Percentiles rank a stretch among this genome's conserved stretches.
Conservation (phyloP, 2,797 vertebrate species). For the Serranus cabrilla region DNA sequence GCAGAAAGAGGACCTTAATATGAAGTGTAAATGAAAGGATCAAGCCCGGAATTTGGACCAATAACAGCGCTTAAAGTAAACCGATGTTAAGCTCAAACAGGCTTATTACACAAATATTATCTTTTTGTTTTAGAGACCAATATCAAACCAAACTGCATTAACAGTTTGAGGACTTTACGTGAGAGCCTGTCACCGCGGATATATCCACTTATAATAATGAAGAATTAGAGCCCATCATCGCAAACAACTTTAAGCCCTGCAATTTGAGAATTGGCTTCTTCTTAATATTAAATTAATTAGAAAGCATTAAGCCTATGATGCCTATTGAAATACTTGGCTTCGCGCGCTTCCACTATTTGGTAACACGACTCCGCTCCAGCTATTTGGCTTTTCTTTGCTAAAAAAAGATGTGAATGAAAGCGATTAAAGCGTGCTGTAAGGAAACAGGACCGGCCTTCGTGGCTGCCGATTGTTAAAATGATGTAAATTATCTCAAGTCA, state of each 20-base stretch:
- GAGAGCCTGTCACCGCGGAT: constrained; percentile 12
- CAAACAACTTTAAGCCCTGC: constrained; percentile 9
- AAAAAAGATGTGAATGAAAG: constrained; percentile 26
- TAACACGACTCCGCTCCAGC: constrained; percentile 16
- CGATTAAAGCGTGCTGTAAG: constrained; percentile 10
- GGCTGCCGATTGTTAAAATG: constrained; percentile 18
- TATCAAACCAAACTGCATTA: constrained; percentile 20
- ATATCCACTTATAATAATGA: constrained; percentile 2
- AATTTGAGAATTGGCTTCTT: constrained; percentile 11
- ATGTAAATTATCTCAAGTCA: constrained; percentile 30
- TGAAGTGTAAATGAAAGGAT: constrained; percentile 26
- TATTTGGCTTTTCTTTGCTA: constrained; percentile 28
- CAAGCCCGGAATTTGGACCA: constrained; percentile 10
- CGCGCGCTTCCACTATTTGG: constrained; percentile 16
- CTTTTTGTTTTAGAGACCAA: constrained; percentile 19
- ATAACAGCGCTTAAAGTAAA: not conserved
- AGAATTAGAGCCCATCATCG: constrained; percentile 18
- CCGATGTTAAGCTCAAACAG: constrained; percentile 11
- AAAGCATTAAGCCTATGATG: constrained; percentile 33
- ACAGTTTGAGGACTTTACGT: constrained; percentile 19
- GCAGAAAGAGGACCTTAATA: not conserved
- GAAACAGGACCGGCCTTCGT: constrained; percentile 46
- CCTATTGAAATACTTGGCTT: constrained; percentile 27
- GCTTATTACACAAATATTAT: constrained; percentile 21
- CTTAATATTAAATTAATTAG: constrained; percentile 51